Conservation (phyloP, 2,888 invertebrate species). For the Thysanoteuthis rhombus region DNA sequence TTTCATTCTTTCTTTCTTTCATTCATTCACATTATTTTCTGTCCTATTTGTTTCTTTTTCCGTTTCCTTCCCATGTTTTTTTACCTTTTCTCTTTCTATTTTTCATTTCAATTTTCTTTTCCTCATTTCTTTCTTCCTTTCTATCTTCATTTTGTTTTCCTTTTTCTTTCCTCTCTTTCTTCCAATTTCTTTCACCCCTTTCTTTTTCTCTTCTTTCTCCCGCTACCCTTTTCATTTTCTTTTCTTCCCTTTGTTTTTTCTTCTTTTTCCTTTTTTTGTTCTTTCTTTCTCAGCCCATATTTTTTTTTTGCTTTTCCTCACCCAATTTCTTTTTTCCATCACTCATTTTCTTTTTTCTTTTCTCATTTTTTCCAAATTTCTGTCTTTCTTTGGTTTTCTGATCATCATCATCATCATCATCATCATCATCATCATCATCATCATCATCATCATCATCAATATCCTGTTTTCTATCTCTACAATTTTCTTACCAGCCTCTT, state of each 20-base stretch:
- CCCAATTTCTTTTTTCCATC: not conserved
- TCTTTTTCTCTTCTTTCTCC: not conserved
- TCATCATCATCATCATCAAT: too few species aligned
- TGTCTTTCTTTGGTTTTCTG: too few species aligned
- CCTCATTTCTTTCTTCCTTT: too few species aligned
- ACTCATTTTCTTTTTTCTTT: not conserved
- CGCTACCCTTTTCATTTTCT: not conserved
- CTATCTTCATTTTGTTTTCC: not conserved
- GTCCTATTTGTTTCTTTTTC: not conserved
- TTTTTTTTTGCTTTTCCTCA: not conserved
- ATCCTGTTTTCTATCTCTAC: too few species aligned
- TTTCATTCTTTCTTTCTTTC: not conserved
- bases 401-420: too few species aligned
- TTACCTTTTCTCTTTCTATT: not conserved
- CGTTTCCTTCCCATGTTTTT: not conserved
- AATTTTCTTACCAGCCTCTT: too few species aligned
- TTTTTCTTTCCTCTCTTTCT: not conserved
- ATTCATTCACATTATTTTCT: too few species aligned
- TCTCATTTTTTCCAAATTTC: too few species aligned
- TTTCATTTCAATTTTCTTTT: too few species aligned
- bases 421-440: too few species aligned
- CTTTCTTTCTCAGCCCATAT: accelerated
- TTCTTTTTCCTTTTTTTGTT: not conserved
- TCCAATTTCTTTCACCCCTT: not conserved
- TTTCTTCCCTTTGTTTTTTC: not conserved